Base-by-base conservation (phyloP, 2,888 invertebrate species). In the Polylopha cassiicola region DNA sequence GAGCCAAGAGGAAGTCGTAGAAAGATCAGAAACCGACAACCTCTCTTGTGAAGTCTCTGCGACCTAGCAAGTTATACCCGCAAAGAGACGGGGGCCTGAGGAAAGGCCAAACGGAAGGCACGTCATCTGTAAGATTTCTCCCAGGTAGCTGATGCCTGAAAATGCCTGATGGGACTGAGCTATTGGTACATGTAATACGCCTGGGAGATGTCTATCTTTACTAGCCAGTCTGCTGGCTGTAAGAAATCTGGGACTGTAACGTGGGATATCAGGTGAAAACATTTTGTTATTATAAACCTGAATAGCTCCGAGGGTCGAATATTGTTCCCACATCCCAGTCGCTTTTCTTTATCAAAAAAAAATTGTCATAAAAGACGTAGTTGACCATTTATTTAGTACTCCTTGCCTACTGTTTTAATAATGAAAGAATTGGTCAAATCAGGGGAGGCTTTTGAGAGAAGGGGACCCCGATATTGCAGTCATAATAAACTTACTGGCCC, bases 1-100 rank as follows among this genome's bases (percentile, higher is more conserved):
- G n/a, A n/a, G n/a, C n/a, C n/a, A n/a, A n/a, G n/a, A n/a, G n/a
- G n/a, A n/a, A n/a, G n/a, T n/a, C n/a, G n/a, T n/a, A n/a, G n/a
- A n/a, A n/a, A n/a, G n/a, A n/a, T n/a, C n/a, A n/a, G n/a, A n/a
- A n/a, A n/a, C n/a, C n/a, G n/a, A n/a, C n/a, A n/a, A n/a, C n/a
- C n/a, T n/a, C n/a, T n/a, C n/a, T n/a, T n/a, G n/a, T n/a, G n/a
- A n/a, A 22, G 21, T 34, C 32, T 27, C 43, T 4, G 50, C 51
- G 1, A 55, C n/a, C 55, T 51, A 56, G 31, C 53, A 56, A 15
- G 44, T 37, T 0, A 57, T 4, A 3, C 37, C 26, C 1, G 52
- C 34, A 26, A 43, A 45, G 1, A 26, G 8, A 9, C 36, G 36
- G 2, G 43, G 46, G 0, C 39, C 43, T 1, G 26, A 24, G 1